Percentiles rank a stretch among this genome's conserved stretches.
Conservation (phyloP, 2,888 invertebrate species). For the Netelia inedita region DNA sequence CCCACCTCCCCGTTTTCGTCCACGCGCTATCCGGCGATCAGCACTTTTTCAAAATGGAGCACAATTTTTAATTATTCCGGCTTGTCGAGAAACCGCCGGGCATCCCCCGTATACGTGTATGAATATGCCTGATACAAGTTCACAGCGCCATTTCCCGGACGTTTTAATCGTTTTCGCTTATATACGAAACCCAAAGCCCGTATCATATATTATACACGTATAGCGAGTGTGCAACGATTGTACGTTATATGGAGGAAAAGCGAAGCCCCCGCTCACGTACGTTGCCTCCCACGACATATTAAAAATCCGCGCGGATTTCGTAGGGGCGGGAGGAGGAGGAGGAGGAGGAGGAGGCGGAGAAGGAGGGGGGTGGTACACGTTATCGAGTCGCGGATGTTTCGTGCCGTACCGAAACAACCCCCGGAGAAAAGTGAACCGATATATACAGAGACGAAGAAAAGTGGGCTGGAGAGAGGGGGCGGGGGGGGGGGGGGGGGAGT, state of each 20-base stretch:
- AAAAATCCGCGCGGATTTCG: constrained; percentile 80
- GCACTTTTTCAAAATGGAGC: constrained; percentile 82
- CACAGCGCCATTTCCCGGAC: constrained; percentile 75
- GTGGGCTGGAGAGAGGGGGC: constrained; percentile 65
- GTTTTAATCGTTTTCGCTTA: constrained; percentile 78
- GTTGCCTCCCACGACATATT: constrained; percentile 79
- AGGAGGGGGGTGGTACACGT: constrained; percentile 72
- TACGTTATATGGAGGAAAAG: constrained; percentile 24
- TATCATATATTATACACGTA: constrained; percentile 50
- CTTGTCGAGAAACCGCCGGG: constrained; percentile 69
- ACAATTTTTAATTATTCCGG: constrained; percentile 83
- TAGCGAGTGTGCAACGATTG: constrained; percentile 52
- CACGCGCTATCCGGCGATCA: constrained; percentile 71
- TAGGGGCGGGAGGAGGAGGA: constrained; percentile 39
- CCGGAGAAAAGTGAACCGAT: constrained; percentile 59
- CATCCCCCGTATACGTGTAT: constrained; percentile 27
- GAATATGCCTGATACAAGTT: constrained; percentile 38
- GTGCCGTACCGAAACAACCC: constrained; percentile 82
- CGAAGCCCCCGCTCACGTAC: constrained; percentile 69
- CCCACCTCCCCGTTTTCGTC: background rate
- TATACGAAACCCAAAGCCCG: constrained; percentile 85
- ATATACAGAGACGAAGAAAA: constrained; percentile 74
- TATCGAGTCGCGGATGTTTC: constrained; percentile 82
- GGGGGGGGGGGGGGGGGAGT: constrained; percentile 1
- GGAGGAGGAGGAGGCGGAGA: constrained; percentile 78